These are phyloP conservation scores for Vanessa tameamea DNA, from an alignment of 1,140 invertebrate genomes.

Conservation along the genomic window DNA sequence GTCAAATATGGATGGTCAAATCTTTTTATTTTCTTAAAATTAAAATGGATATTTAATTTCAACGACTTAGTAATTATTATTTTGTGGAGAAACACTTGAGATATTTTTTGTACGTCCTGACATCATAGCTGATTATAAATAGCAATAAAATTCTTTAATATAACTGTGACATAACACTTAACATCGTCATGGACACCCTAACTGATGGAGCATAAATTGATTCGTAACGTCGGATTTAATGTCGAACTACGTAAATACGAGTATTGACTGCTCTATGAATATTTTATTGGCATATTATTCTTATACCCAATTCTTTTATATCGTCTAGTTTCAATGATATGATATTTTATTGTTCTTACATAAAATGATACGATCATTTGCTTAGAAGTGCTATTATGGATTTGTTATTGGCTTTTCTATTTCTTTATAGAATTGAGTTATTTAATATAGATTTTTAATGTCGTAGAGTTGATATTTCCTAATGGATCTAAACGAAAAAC, in stretches of 20 bases:
- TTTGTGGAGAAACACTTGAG: no score
- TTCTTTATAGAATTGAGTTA: neutral
- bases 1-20: no score
- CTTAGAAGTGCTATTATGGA: neutral
- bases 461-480: no score
- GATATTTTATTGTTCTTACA: constrained; percentile 26
- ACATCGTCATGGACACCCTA: constrained; percentile 31
- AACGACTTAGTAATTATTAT: no score
- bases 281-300: constrained; percentile 45
- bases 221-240: constrained; percentile 40
- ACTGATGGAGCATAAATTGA: constrained; percentile 41
- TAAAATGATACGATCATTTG: constrained; percentile 17
- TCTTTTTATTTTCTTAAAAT: no score
- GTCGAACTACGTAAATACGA: constrained; percentile 35
- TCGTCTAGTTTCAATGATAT: constrained; percentile 24
- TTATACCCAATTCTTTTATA: constrained; percentile 28
- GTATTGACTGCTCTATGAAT: constrained; percentile 39
- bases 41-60: no score
- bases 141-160: neutral
- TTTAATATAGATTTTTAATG: no score
- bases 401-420: neutral
- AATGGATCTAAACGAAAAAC: no score
- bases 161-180: neutral
- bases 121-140: no score
- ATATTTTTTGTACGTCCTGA: no score